A percentile compares a stretch with the other conserved stretches of the same genome.
Conservation (phyloP, 2,797 vertebrate species). For the Chromis chromis region DNA sequence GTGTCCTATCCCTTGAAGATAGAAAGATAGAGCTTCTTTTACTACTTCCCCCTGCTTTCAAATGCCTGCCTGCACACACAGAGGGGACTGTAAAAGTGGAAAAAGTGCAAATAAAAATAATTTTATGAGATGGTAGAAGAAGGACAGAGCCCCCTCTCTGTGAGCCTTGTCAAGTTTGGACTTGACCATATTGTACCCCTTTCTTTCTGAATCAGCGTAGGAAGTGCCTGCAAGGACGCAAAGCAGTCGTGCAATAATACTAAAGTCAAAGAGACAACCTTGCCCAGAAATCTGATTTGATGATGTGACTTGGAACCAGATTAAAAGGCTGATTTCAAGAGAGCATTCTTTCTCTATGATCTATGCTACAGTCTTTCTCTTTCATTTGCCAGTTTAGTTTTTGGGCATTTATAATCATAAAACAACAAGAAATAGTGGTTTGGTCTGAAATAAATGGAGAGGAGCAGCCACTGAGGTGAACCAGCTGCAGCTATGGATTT, state of each 20-base stretch:
- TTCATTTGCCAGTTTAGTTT: slow-evolving; percentile 1
- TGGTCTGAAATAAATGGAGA: slow-evolving; percentile 15
- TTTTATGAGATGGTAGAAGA: slow-evolving; percentile 76
- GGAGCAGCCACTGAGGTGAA: slow-evolving; percentile 38
- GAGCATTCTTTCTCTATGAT: not conserved
- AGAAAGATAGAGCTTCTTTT: slow-evolving; percentile 63
- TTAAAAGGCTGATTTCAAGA: not conserved
- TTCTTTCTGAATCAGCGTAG: slow-evolving; percentile 15
- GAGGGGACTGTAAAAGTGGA: slow-evolving; percentile 71
- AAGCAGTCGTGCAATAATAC: slow-evolving; percentile 5
- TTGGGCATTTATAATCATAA: slow-evolving; percentile 23
- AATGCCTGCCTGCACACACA: slow-evolving; percentile 63
- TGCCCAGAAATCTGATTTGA: not conserved
- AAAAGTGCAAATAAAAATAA: slow-evolving; percentile 83
- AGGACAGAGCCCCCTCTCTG: slow-evolving; percentile 55
- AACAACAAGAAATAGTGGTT: slow-evolving; percentile 22
- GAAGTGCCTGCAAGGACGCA: slow-evolving; percentile 25
- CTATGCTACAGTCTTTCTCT: not conserved
- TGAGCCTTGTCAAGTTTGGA: slow-evolving; percentile 56
- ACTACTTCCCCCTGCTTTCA: slow-evolving; percentile 64
- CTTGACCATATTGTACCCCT: slow-evolving; percentile 51
- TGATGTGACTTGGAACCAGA: not conserved
- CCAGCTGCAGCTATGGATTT: slow-evolving; percentile 32
- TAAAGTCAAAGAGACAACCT: slow-evolving; percentile 9
- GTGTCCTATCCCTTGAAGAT: slow-evolving; percentile 58